phyloP scores from a whole-genome alignment of 2,797 vertebrate species.

The Sciaenops ocellatus region DNA sequence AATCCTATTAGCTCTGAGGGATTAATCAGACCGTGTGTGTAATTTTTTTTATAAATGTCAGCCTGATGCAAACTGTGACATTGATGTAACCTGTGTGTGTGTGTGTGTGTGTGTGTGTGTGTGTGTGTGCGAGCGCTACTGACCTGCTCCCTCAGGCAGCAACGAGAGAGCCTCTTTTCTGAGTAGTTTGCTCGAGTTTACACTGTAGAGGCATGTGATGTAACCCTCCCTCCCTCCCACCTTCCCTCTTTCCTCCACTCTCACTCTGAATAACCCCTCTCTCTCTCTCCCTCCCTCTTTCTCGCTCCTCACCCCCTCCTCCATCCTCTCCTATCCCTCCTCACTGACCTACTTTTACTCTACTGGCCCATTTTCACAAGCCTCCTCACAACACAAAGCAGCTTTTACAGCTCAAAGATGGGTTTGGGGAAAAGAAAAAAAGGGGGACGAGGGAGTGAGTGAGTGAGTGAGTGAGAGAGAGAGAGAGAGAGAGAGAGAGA shows the following conservation, averaged over 20 bases:
- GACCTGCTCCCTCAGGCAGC: constrained; percentile 63
- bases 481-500: not conserved
- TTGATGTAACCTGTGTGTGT: not conserved
- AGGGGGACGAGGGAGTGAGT: not conserved
- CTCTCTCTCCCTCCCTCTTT: constrained; percentile 52
- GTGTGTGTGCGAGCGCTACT: constrained; percentile 24
- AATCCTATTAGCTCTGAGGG: not conserved
- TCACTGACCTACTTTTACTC: constrained; percentile 85
- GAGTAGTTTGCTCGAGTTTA: constrained; percentile 69
- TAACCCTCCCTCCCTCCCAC: constrained; percentile 65
- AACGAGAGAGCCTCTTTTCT: constrained; percentile 59
- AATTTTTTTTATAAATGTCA: constrained; percentile 24
- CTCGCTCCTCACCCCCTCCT: constrained; percentile 54
- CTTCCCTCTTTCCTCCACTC: constrained; percentile 24
- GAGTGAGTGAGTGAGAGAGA: not conserved
- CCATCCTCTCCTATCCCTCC: constrained; percentile 66
- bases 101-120: constrained; percentile 17
- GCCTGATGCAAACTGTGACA: constrained; percentile 14
- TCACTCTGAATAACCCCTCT: constrained; percentile 50
- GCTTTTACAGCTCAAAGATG: constrained; percentile 69
- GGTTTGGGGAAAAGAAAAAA: constrained; percentile 9
- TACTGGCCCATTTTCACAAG: constrained; percentile 79
- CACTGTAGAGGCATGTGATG: constrained; percentile 75
- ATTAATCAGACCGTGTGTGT: constrained; percentile 16
- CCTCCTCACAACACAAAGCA: constrained; percentile 74